These are phyloP conservation scores for Zaprionus vittiger DNA, from an alignment of 1,140 invertebrate species.

Conservation along the genomic window DNA sequence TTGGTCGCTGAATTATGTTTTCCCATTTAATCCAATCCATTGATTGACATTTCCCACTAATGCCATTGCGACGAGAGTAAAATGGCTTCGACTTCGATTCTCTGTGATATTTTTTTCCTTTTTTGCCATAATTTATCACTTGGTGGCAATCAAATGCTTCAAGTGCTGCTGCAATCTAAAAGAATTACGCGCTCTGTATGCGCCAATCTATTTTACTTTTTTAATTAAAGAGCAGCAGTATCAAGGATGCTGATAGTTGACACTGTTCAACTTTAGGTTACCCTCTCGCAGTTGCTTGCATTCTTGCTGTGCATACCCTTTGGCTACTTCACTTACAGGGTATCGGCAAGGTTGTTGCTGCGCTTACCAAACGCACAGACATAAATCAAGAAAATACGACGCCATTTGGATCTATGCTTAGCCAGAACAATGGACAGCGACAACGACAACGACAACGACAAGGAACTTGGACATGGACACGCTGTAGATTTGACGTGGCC, in stretches of 20 bases:
- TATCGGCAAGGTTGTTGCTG: slow-evolving; percentile 33
- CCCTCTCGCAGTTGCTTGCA: not conserved
- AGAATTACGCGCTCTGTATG: slow-evolving; percentile 62
- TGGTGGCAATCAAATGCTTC: slow-evolving; percentile 66
- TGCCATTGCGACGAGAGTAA: slow-evolving; percentile 19
- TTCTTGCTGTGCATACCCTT: not conserved
- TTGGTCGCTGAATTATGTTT: not conserved
- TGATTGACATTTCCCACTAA: not conserved
- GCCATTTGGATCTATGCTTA: slow-evolving; percentile 7
- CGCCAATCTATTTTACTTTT: slow-evolving; percentile 69
- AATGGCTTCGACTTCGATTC: not conserved
- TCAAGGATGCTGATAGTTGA: not conserved
- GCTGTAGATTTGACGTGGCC: slow-evolving; percentile 44
- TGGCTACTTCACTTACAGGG: not conserved
- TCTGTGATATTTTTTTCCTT: not conserved
- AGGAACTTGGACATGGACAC: slow-evolving; percentile 41
- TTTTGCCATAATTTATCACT: slow-evolving; percentile 63
- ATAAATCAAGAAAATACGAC: slow-evolving; percentile 71
- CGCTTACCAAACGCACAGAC: slow-evolving; percentile 55
- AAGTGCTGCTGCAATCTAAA: slow-evolving; percentile 68
- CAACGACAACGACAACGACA: slow-evolving; percentile 31
- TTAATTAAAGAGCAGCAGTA: slow-evolving; percentile 69
- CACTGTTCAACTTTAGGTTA: slow-evolving; percentile 4
- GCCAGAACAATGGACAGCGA: slow-evolving; percentile 47
- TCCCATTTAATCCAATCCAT: not conserved